Evolutionary conservation across 2,113 vertebrate genomes (phyloP).

Genomic region (Crotalus helleri): DNA sequence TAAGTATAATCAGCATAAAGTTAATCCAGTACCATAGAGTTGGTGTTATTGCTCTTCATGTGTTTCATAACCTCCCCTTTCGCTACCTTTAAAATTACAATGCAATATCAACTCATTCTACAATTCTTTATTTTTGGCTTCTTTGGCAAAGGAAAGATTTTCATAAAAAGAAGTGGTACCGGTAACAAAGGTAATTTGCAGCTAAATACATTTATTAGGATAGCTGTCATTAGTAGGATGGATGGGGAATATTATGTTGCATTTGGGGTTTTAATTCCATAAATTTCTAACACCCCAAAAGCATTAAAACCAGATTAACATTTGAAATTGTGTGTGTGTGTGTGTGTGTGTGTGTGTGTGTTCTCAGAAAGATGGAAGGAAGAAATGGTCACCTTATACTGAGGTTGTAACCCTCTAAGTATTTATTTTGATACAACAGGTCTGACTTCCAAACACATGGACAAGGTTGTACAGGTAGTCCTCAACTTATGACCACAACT

Average conservation of each 20-base stretch:
- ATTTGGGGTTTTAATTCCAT: neutral
- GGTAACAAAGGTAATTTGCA: neutral
- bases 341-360: neutral
- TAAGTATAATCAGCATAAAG: neutral
- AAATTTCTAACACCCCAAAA: neutral
- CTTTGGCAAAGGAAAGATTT: neutral
- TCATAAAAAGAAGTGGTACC: neutral
- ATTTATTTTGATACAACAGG: neutral
- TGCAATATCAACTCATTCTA: neutral
- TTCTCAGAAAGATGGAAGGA: neutral
- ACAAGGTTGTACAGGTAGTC: neutral
- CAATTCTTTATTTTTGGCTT: neutral
- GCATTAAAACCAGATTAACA: neutral
- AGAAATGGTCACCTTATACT: neutral
- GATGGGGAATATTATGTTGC: neutral
- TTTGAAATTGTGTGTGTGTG: neutral
- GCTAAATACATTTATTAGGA: neutral
- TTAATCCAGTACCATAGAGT: neutral
- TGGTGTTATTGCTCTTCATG: neutral
- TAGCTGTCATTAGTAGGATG: neutral
- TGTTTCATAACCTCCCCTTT: neutral
- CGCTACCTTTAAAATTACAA: neutral
- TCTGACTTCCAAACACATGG: neutral
- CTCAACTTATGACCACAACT: neutral
- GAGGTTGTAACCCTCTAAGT: neutral